Evolutionary conservation across 2,888 invertebrate genomes (phyloP).

Genomic region (Linnaemya vulpina): DNA sequence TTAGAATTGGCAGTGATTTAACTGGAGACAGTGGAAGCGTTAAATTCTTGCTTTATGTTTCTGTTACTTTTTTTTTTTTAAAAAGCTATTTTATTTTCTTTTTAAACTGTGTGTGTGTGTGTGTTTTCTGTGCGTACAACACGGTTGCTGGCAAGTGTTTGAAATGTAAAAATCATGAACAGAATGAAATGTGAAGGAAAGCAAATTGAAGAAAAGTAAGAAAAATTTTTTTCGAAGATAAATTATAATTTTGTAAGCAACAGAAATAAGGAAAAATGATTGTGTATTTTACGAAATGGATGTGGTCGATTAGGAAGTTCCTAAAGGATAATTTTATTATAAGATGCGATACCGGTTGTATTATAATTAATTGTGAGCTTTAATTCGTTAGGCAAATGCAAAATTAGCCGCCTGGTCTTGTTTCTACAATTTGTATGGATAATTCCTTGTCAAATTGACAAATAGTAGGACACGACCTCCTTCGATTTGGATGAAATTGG

Average conservation of each 20-base stretch:
- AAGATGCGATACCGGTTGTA: no score
- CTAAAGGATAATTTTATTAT: background rate
- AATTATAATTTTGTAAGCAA: conserved; percentile 50
- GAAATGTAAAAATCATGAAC: conserved; percentile 51
- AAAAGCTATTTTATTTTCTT: background rate
- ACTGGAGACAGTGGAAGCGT: conserved; percentile 56
- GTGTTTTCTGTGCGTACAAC: background rate
- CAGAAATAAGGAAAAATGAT: background rate
- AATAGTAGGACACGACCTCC: no score
- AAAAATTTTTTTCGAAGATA: conserved; percentile 39
- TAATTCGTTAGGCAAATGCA: no score
- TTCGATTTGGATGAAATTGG: no score
- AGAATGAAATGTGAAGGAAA: conserved; percentile 9
- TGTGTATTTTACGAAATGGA: background rate
- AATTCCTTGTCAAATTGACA: no score
- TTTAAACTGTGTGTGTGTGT: no score
- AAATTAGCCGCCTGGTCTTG: no score
- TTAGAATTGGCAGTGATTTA: conserved; percentile 59
- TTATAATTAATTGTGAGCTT: no score
- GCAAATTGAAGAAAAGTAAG: background rate
- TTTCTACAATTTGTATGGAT: no score
- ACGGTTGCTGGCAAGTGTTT: conserved; percentile 26
- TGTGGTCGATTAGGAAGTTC: background rate
- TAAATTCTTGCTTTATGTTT: background rate
- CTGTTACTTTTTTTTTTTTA: background rate